Evolutionary conservation across 2,888 invertebrate species (phyloP).

Genomic region (Spialia ferax): DNA sequence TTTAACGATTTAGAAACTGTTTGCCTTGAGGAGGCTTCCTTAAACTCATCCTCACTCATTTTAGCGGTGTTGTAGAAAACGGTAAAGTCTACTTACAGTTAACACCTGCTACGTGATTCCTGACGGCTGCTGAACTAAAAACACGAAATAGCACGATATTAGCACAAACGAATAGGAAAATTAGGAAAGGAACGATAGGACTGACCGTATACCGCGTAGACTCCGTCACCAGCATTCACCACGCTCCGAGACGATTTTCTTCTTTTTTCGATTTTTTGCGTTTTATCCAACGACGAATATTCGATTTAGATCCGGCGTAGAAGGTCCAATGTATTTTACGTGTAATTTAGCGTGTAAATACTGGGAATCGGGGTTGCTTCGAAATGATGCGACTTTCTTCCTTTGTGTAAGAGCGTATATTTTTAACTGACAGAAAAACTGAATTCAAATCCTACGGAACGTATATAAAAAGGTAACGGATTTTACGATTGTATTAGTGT

Average conservation of each 20-base stretch:
- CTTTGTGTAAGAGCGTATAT: too few relatives aligned
- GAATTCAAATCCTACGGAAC: too few relatives aligned
- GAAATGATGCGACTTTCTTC: too few relatives aligned
- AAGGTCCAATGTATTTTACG: background rate
- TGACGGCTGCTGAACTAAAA: background rate
- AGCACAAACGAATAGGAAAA: conserved; percentile 2
- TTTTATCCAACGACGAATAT: background rate
- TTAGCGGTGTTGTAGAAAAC: background rate
- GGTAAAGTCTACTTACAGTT: background rate
- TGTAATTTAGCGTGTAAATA: too few relatives aligned
- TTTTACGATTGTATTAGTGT: too few relatives aligned
- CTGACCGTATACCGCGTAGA: background rate
- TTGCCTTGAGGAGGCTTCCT: conserved; percentile 1
- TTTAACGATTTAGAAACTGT: background rate
- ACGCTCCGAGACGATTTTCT: background rate
- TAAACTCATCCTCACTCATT: background rate
- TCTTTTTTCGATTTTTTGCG: background rate
- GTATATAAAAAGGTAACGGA: too few relatives aligned
- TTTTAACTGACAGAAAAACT: too few relatives aligned
- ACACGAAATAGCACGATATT: background rate
- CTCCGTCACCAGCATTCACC: background rate
- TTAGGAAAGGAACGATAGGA: background rate
- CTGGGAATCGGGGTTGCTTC: too few relatives aligned
- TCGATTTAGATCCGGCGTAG: background rate
- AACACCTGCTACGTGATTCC: background rate